phyloP scores from a whole-genome alignment of 2,888 invertebrate species.

The Tyria jacobaeae region DNA sequence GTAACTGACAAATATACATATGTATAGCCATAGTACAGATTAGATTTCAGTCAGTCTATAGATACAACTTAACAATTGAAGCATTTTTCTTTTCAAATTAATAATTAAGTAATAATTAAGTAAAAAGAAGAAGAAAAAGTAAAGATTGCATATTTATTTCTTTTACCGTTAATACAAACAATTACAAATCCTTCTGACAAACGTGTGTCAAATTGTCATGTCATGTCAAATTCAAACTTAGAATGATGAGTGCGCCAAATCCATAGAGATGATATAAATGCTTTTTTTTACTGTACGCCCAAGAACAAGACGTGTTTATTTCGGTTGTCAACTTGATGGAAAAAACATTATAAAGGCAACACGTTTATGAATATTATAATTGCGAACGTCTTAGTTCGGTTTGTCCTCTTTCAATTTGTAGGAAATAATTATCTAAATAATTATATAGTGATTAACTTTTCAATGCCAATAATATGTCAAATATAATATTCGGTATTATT shows the following conservation, averaged over 20 bases:
- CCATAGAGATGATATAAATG: not conserved
- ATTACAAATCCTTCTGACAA: not conserved
- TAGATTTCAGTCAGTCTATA: no score
- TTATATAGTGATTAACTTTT: no score
- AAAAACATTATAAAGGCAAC: not conserved
- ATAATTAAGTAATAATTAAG: no score
- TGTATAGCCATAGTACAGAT: no score
- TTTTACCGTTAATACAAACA: not conserved
- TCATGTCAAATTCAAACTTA: conserved; percentile 9
- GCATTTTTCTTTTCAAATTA: no score
- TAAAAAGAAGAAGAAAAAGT: no score
- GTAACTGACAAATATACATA: no score
- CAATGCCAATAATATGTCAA: no score
- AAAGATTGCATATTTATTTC: no score
- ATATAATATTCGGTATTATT: no score
- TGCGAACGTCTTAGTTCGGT: not conserved
- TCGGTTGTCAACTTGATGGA: conserved; percentile 1
- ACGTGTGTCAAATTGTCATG: no score
- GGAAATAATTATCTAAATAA: not conserved
- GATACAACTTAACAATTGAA: no score
- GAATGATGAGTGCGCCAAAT: conserved; percentile 7
- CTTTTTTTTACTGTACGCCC: conserved; percentile 4
- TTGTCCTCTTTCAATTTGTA: not conserved
- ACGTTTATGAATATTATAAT: not conserved
- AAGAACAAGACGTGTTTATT: not conserved